Evolutionary conservation across 2,113 vertebrate species (phyloP).

Genomic region (Poeciliopsis prolifica): DNA sequence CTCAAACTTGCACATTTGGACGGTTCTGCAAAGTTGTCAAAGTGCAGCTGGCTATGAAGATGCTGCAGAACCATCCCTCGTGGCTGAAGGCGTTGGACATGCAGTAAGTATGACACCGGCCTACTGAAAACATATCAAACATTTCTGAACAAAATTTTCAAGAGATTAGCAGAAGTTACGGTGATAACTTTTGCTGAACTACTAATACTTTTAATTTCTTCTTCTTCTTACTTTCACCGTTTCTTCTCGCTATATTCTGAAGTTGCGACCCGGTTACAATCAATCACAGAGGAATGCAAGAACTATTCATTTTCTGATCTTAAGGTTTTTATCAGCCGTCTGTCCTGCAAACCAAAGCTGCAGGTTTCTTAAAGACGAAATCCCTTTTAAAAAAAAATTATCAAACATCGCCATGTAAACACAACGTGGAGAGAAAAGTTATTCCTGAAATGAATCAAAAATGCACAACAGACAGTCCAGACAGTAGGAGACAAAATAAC

Average conservation of each 20-base stretch:
- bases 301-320: not conserved
- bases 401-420: not conserved
- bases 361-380: not conserved
- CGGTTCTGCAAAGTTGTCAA: too few relatives aligned
- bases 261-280: too few relatives aligned
- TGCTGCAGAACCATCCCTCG: not conserved
- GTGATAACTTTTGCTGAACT: too few relatives aligned
- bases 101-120: too few relatives aligned
- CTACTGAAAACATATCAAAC: too few relatives aligned
- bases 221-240: too few relatives aligned
- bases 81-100: not conserved
- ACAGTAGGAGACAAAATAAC: not conserved
- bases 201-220: too few relatives aligned
- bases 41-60: not conserved
- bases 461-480: not conserved
- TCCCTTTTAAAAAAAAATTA: not conserved
- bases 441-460: not conserved
- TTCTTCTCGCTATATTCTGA: too few relatives aligned
- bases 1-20: too few relatives aligned
- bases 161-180: too few relatives aligned
- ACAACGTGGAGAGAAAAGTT: not conserved
- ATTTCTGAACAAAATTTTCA: too few relatives aligned
- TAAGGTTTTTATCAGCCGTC: not conserved
- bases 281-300: not conserved
- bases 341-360: not conserved